phyloP scores from a whole-genome alignment of 2,797 vertebrate species.

The Sebastes baramenuke region DNA sequence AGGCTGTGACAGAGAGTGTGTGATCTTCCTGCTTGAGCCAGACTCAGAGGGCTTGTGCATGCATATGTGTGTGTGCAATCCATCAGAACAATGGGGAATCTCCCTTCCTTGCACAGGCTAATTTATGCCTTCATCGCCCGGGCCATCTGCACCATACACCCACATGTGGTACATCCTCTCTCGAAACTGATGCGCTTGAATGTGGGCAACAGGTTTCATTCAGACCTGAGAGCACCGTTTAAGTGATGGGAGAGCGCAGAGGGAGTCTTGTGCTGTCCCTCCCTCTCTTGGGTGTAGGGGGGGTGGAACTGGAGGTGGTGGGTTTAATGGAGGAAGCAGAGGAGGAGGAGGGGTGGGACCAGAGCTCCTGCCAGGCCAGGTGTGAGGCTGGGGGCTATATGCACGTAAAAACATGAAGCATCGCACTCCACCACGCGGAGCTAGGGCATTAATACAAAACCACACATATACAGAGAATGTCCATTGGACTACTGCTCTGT shows the following conservation, averaged over 20 bases:
- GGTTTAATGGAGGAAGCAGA: slow-evolving; percentile 35
- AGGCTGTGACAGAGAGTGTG: slow-evolving; percentile 77
- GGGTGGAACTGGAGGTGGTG: slow-evolving; percentile 17
- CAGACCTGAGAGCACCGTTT: slow-evolving; percentile 35
- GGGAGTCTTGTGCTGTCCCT: slow-evolving; percentile 35
- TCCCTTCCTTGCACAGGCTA: slow-evolving; percentile 59
- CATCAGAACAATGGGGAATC: slow-evolving; percentile 66
- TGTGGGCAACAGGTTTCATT: slow-evolving; percentile 69
- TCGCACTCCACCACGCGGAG: slow-evolving; percentile 14
- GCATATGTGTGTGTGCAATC: slow-evolving; percentile 37
- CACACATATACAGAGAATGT: slow-evolving; percentile 16
- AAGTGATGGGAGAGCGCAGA: slow-evolving; percentile 38
- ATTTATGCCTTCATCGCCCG: slow-evolving; percentile 68
- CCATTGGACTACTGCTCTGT: neutral
- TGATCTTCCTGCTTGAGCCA: slow-evolving; percentile 74
- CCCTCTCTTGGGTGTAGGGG: slow-evolving; percentile 30
- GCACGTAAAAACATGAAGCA: slow-evolving; percentile 73
- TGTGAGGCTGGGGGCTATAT: slow-evolving; percentile 78
- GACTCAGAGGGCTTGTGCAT: slow-evolving; percentile 38
- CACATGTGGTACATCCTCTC: slow-evolving; percentile 32
- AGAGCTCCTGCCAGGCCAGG: slow-evolving; percentile 68
- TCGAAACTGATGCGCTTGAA: slow-evolving; percentile 41
- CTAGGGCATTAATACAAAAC: slow-evolving; percentile 12
- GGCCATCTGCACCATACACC: slow-evolving; percentile 53
- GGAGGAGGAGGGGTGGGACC: slow-evolving; percentile 37